Percentiles rank a stretch among this genome's conserved stretches.
Conservation (phyloP, 1,140 invertebrate genomes). For the Galendromus occidentalis region DNA sequence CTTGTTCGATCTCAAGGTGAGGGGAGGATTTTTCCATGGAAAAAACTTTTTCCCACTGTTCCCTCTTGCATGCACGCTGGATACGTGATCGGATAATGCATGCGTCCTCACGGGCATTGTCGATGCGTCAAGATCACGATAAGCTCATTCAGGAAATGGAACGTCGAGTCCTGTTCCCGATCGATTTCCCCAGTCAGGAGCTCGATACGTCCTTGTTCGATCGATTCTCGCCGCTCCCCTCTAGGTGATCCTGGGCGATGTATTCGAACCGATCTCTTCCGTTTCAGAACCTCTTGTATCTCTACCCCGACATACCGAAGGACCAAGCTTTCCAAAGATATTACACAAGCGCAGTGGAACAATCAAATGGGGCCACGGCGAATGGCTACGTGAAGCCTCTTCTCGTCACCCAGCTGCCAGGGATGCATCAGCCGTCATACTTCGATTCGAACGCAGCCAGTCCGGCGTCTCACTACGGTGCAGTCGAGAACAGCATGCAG, state of each 20-base stretch:
- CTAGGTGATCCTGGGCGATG: too few relatives aligned
- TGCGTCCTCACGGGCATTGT: too few relatives aligned
- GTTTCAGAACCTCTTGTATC: conserved; percentile 50
- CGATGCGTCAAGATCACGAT: too few relatives aligned
- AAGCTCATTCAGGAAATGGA: neutral
- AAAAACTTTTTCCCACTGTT: neutral
- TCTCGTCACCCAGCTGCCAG: conserved; percentile 46
- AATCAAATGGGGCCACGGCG: too few relatives aligned
- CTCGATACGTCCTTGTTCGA: too few relatives aligned
- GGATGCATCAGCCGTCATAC: conserved; percentile 20
- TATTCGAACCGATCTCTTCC: too few relatives aligned
- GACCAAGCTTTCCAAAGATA: conserved; percentile 73
- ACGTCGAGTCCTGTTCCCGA: neutral
- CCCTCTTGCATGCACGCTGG: too few relatives aligned
- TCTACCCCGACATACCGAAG: conserved; percentile 73
- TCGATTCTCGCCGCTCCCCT: too few relatives aligned
- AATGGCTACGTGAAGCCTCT: too few relatives aligned
- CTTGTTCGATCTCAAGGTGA: conserved; percentile 49
- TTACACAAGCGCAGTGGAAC: conserved; percentile 51
- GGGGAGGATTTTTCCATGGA: neutral
- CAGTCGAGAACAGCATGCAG: neutral
- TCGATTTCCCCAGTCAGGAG: too few relatives aligned
- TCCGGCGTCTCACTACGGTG: neutral
- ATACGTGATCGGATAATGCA: too few relatives aligned
- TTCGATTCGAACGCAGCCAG: conserved; percentile 1